Conservation (phyloP, 2,888 invertebrate genomes). For the Temnothorax rugatulus region DNA sequence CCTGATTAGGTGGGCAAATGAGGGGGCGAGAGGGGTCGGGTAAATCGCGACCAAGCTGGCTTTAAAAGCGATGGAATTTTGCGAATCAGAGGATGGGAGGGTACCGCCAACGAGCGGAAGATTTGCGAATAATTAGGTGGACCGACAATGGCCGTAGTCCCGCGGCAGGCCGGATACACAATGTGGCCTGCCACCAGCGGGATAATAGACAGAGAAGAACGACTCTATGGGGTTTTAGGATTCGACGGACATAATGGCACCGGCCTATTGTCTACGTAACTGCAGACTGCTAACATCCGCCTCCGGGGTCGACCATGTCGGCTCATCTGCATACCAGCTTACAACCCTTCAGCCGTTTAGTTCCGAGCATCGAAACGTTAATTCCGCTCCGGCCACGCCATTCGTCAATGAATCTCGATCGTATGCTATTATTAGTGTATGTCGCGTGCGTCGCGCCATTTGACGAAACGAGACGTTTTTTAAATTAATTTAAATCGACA, state of each 20-base stretch:
- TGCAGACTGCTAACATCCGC: conserved; percentile 82
- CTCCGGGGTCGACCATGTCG: conserved; percentile 75
- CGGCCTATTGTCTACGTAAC: conserved; percentile 80
- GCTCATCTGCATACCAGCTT: conserved; percentile 81
- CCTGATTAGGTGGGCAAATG: background rate
- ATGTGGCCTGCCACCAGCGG: conserved; percentile 80
- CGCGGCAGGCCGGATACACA: conserved; percentile 80
- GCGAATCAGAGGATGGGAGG: conserved; percentile 57
- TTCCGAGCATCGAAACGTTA: conserved; percentile 72
- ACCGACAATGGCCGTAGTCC: conserved; percentile 79
- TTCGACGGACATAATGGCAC: conserved; percentile 82
- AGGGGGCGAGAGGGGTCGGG: conserved; percentile 42
- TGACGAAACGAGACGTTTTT: conserved; percentile 12
- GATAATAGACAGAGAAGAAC: conserved; percentile 81
- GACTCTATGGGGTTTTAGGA: conserved; percentile 82
- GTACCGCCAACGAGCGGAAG: conserved; percentile 76
- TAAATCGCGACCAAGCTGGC: conserved; percentile 58
- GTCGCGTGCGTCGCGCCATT: background rate
- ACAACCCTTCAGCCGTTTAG: conserved; percentile 76
- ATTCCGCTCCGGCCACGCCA: conserved; percentile 63
- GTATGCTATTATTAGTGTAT: conserved; percentile 30
- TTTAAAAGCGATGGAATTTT: conserved; percentile 64
- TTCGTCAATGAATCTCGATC: conserved; percentile 63
- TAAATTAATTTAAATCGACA: conserved; percentile 22
- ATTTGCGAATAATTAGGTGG: conserved; percentile 83